Evolutionary conservation across 1,140 invertebrate genomes (phyloP), one percentile per base, ranked within the genome.

Genomic region (Wasmannia auropunctata): DNA sequence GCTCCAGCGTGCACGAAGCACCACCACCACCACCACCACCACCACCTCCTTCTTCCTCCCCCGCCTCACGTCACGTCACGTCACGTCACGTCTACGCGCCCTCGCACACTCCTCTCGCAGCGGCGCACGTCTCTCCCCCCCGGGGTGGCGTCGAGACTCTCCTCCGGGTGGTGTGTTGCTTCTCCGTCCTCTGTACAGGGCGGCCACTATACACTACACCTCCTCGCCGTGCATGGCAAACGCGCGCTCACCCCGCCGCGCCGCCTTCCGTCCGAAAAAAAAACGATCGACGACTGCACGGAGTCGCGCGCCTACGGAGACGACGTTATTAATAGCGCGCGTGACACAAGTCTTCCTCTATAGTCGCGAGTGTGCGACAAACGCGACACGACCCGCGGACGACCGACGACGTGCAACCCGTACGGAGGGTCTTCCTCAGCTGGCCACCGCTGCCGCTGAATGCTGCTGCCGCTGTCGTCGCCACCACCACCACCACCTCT

Each of bases 321-420:
- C n/a, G n/a, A n/a, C n/a, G n/a, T n/a, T 65, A 67, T 67, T 67
- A 67, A 67, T 67, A 67, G 63, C 37, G 37, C 37, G 37, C 63
- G 63, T 46, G 63, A 67, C 63, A 46, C n/a, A n/a, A n/a, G 11
- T 2, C 37, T 62, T 6, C 37, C 22, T 46, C n/a, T n/a, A n/a
- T n/a, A 25, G 63, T n/a, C 22, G 63, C 37, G 63, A 67, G 11
- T 46, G 34, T 34, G n/a, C n/a, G n/a, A n/a, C n/a, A n/a, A n/a
- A 67, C 11, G 63, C 40, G 40, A 43, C 40, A 3, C 40, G 40
- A 43, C n/a, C n/a, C 40, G 40, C 40, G 49, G 8, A n/a, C n/a
- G n/a, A n/a, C n/a, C 63, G 37, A 40, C 37, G 62, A 63, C n/a
- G 62, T 22, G 19, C n/a, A 3, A 10, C 34, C 22, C 37, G 63